Percentiles rank a stretch among this genome's conserved stretches.
phyloP scores from a whole-genome alignment of 1,140 invertebrate species.

The Drosophila eugracilis region DNA sequence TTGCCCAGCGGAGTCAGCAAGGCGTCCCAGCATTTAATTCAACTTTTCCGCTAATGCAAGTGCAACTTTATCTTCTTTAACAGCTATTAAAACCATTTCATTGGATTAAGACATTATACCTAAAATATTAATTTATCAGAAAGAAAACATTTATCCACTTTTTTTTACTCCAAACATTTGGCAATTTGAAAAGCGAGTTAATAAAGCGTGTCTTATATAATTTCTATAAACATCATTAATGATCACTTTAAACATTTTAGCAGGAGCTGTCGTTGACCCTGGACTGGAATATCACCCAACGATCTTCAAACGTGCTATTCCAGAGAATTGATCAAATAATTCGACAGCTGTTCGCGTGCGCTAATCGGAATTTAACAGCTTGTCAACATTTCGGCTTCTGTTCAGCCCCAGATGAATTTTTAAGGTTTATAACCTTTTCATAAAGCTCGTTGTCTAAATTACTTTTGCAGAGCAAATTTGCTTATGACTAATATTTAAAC shows the following conservation, averaged over 20 bases:
- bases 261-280: conserved; percentile 1
- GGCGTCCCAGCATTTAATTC: not conserved
- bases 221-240: not conserved
- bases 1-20: conserved; percentile 3
- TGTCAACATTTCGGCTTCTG: conserved; percentile 45
- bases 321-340: conserved; percentile 60
- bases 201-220: no score
- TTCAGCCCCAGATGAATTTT: not conserved
- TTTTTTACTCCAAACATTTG: no score
- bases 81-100: not conserved
- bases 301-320: conserved; percentile 17
- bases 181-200: no score
- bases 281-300: not conserved
- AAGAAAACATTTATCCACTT: no score
- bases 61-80: not conserved
- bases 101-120: no score
- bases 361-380: conserved; percentile 70
- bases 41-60: not conserved
- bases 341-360: conserved; percentile 46
- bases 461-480: not conserved
- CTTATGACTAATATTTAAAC: no score
- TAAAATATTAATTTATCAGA: no score
- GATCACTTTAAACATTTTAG: not conserved
- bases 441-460: not conserved
- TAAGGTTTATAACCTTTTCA: conserved; percentile 10